Conservation (phyloP, 2,888 invertebrate species). For the Drosophila testacea region DNA sequence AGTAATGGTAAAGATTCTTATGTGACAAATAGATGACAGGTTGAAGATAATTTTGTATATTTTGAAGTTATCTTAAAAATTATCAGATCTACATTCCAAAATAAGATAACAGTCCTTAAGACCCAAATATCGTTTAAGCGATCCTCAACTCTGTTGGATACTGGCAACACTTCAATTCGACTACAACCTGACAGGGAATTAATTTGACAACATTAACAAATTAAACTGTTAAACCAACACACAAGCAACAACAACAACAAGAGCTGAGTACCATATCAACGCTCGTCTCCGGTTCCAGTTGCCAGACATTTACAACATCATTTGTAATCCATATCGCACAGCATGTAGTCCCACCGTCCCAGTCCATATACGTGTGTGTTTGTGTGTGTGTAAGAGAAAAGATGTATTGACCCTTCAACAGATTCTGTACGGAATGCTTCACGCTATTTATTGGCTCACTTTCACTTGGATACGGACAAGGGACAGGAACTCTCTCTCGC, state of each 20-base stretch:
- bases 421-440: constrained; percentile 65
- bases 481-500: neutral
- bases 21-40: neutral
- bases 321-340: constrained; percentile 82
- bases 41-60: constrained; percentile 2
- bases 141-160: constrained; percentile 29
- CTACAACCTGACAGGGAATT: constrained; percentile 72
- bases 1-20: neutral
- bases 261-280: constrained; percentile 46
- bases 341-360: constrained; percentile 72
- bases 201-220: constrained; percentile 84
- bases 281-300: constrained; percentile 37
- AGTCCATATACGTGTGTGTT: constrained; percentile 25
- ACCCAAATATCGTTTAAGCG: neutral
- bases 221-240: constrained; percentile 81
- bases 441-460: constrained; percentile 81
- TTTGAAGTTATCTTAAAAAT: neutral
- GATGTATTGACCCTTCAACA: constrained; percentile 82
- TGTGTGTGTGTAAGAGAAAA: constrained; percentile 51
- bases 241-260: constrained; percentile 33
- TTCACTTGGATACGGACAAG: constrained; percentile 57
- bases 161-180: constrained; percentile 46
- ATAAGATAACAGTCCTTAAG: neutral
- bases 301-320: constrained; percentile 80
- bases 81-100: neutral